Evolutionary conservation across 1,140 invertebrate species (phyloP), one percentile per base, ranked within the genome.

Genomic region (Heliothis subflexa): DNA sequence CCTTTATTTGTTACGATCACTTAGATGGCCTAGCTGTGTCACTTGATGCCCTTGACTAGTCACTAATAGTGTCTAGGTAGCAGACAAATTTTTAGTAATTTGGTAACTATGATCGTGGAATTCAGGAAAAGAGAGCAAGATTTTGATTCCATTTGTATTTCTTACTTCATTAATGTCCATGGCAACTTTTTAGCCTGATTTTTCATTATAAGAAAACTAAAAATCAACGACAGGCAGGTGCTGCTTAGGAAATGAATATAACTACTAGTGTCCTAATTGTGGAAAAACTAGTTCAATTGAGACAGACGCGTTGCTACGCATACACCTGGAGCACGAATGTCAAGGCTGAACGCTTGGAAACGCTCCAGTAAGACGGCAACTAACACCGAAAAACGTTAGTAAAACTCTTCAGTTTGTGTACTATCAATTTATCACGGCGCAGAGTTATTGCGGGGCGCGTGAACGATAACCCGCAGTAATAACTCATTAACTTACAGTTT

Each of bases 311-410:
- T 88, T 89, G 90, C 85, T 72, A 81, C 85, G 87, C 85, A 86
- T 84, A 83, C 89, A 94, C 92, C 91, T 93, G 91, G 92, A 94
- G 79, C 85, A 81, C 87, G 89, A 94, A 94, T 94, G 92, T 94
- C 92, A 94, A 94, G 92, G 92, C 91, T 92, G 88, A 84, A 72
- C 85, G 87, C 84, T 93, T 94, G 91, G 92, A 93, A 91, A 75
- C 78, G 82, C 86, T 94, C 92, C 92, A 94, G 91, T 83, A 74
- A 83, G 82, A 77, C 75, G 79, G 68, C 77, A 82, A 80, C 83
- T 80, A 80, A 33, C 62, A 25, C 57, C 40, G 57, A 62, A 80
- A 83, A 81, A 77, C 52, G 18, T 55, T 68, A 68, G 21, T 52
- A 47, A 64, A 66, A 76, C 16, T 21, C 49, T 18, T 13, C 47